Base-by-base conservation (phyloP, 2,888 invertebrate genomes). In the Harpalus rubripes region DNA sequence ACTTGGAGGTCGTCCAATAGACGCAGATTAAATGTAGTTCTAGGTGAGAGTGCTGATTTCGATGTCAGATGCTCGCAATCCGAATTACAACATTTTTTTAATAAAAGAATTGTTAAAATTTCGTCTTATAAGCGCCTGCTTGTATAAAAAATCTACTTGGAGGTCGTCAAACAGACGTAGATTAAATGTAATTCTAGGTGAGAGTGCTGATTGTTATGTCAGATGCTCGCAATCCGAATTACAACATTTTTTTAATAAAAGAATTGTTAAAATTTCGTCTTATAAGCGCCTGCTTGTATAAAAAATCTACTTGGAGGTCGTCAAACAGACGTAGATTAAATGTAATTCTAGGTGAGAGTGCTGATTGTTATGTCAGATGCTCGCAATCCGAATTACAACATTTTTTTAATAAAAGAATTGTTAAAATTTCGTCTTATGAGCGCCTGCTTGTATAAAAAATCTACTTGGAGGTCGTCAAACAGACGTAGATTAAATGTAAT, bases 381-480 rank as follows among this genome's bases (percentile, higher is more conserved):
- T 79, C 79, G n/a, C 79, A 79, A 79, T 79, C 79, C 26, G 79
- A 79, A 59, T 59, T 79, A 52, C 58, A 7, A 79, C 26, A 79
- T 56, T 79, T 26, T 79, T 58, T 18, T 12, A 44, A n/a, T 7
- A 15, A 22, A 26, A 16, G 32, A 32, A 32, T 32, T 32, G 32
- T 32, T 32, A 72, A 16, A 39, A 41, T 72, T 72, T 44, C 52
- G 44, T 74, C 74, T 56, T 52, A 74, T 52, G 44, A 72, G 72
- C 72, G 18, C 72, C 72, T 44, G 44, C 44, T 72, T 44, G 44
- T 44, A 44, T 72, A 1, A 15, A 3, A 72, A 39, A 41, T 72
- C 39, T 39, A 41, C 44, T 72, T 16, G 44, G 32, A 44, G 72
- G 72, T 44, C 72, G 72, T 72, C 72, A 16, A 72, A 72, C 10